Conservation (phyloP, 2,888 invertebrate genomes). For the Buathra laborator region DNA sequence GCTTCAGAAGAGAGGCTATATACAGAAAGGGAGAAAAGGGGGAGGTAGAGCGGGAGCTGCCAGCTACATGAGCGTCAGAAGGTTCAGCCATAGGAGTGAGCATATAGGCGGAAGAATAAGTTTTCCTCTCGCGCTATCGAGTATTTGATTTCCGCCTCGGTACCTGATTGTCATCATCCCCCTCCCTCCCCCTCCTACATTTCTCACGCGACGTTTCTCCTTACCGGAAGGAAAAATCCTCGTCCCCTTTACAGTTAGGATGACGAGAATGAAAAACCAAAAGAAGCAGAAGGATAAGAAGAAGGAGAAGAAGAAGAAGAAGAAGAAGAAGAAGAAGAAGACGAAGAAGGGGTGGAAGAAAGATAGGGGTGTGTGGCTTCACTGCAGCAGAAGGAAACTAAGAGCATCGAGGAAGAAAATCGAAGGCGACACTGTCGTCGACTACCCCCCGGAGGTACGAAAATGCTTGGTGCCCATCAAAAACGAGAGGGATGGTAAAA, state of each 20-base stretch:
- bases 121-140: constrained; percentile 61
- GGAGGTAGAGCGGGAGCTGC: background rate
- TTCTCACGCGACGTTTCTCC: constrained; percentile 1
- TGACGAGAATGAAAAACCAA: background rate
- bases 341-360: background rate
- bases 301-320: background rate
- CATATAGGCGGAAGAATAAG: constrained; percentile 61
- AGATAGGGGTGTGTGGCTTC: background rate
- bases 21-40: background rate
- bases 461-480: background rate
- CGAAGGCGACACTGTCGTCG: background rate
- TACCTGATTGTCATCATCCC: constrained; percentile 60
- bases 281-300: background rate
- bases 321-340: constrained; percentile 9
- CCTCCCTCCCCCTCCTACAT: constrained; percentile 1
- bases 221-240: constrained; percentile 36
- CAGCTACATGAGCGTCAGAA: background rate
- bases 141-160: constrained; percentile 65
- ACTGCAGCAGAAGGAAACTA: constrained; percentile 20
- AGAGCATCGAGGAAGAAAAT: background rate
- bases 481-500: constrained; percentile 1
- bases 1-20: background rate
- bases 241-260: background rate
- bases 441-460: background rate
- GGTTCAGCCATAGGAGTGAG: constrained; percentile 31